Percentiles rank a stretch among this genome's conserved stretches.
Conservation (phyloP, 2,113 vertebrate genomes). For the Oceanodroma tethys region DNA sequence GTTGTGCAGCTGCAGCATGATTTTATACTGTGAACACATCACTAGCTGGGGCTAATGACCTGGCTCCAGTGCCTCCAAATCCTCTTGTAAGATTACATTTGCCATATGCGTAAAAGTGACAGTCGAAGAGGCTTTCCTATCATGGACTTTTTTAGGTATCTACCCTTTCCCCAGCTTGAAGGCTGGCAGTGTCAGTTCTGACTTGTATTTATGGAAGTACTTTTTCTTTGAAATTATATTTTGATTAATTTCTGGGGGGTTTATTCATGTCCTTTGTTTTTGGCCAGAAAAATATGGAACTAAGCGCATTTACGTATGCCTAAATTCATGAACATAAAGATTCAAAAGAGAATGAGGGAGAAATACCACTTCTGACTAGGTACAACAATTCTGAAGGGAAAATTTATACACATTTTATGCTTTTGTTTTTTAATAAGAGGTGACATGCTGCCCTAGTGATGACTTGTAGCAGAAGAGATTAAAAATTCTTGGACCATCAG, state of each 20-base stretch:
- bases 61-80: not conserved
- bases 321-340: not conserved
- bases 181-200: not conserved
- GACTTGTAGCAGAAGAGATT: conserved; percentile 19
- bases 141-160: not conserved
- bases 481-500: conserved; percentile 27
- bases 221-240: not conserved
- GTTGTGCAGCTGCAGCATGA: not conserved
- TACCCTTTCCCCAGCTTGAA: not conserved
- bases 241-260: not conserved
- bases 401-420: not conserved
- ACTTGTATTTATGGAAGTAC: not conserved
- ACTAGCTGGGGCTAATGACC: not conserved
- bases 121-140: not conserved
- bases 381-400: not conserved
- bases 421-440: not conserved
- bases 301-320: not conserved
- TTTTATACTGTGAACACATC: not conserved
- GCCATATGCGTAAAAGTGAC: not conserved
- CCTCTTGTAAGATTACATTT: not conserved
- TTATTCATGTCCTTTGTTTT: not conserved
- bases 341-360: not conserved
- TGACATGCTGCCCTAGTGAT: not conserved
- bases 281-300: not conserved
- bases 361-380: not conserved